Base-by-base conservation (phyloP, 1,140 invertebrate species). In the Probaryconus sp. region DNA sequence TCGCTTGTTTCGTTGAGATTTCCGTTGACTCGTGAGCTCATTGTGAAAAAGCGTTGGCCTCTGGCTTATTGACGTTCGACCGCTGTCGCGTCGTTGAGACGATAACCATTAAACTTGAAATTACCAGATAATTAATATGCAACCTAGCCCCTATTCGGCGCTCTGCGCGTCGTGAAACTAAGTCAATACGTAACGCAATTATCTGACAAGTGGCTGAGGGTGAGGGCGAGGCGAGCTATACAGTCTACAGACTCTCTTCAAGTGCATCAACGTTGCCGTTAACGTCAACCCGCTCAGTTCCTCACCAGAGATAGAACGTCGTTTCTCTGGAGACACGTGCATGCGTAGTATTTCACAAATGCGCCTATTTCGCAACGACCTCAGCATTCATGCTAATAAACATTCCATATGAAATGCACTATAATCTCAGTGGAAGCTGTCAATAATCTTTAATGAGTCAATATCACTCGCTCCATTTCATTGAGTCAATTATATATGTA, bases 41-140 rank as follows among this genome's bases (percentile, higher is more conserved):
- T 43, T 58, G 45, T 60, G 17, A 6, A 11, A 61, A 60, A 70
- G 48, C 45, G 37, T 7, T 10, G 16, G 31, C 0, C 42, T 47
- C 1, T 47, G 33, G 31, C 9, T 35, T 40, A 60, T 70, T 70
- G 53, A 65, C 35, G 51, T 40, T 56, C 35, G 21, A 70, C 47
- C 51, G 18, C 63, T 53, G 21, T 56, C 48, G 42, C 50, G 20
- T 56, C 33, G 10, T 17, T 45, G 40, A 33, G 28, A 50, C 38
- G 14, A 76, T 77, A 73, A 77, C 70, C 58, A 80, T 83, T 79
- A 84, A 82, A 83, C 79, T 83, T 58, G 74, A 79, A 85, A 84
- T 84, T 83, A 83, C 79, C 68, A 72, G 78, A 80, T 84, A 85
- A 85, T 85, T 84, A 85, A 84, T 85, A 85, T 84, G 81, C 83